Conservation (phyloP, 2,113 vertebrate genomes). For the Apeltes quadracus region DNA sequence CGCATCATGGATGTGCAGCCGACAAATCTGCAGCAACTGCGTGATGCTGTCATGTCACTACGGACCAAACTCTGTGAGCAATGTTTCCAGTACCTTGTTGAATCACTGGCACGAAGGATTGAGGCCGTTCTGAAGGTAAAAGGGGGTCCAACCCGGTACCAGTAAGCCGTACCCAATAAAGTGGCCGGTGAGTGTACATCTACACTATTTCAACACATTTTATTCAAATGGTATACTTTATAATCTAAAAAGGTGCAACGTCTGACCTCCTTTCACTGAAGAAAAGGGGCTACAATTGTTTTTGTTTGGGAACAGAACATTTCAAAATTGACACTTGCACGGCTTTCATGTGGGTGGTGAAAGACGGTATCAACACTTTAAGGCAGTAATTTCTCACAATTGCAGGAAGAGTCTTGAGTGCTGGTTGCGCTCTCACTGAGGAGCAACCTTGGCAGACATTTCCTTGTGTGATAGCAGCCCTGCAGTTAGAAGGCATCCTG, state of each 20-base stretch:
- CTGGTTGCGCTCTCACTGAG: constrained; percentile 39
- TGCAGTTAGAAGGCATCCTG: constrained; percentile 45
- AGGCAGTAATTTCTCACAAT: constrained; percentile 72
- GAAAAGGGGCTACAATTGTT: background rate
- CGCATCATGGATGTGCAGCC: too few species aligned
- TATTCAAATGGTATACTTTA: background rate
- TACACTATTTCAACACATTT: background rate
- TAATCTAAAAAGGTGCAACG: background rate
- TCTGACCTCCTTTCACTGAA: background rate
- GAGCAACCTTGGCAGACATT: constrained; percentile 57
- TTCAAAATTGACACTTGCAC: background rate
- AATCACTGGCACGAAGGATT: too few species aligned
- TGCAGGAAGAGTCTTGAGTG: constrained; percentile 68
- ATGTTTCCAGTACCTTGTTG: too few species aligned
- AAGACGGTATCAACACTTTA: constrained; percentile 24
- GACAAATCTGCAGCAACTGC: too few species aligned
- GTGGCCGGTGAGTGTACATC: too few species aligned
- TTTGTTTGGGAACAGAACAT: background rate
- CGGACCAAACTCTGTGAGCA: too few species aligned
- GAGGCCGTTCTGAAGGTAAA: too few species aligned
- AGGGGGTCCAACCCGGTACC: too few species aligned
- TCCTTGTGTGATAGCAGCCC: constrained; percentile 65
- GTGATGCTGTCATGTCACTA: too few species aligned
- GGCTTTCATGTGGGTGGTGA: constrained; percentile 18
- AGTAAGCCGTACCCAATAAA: too few species aligned